Evolutionary conservation across 2,888 invertebrate species (phyloP).

Genomic region (Lepidocyrtinus sp.): DNA sequence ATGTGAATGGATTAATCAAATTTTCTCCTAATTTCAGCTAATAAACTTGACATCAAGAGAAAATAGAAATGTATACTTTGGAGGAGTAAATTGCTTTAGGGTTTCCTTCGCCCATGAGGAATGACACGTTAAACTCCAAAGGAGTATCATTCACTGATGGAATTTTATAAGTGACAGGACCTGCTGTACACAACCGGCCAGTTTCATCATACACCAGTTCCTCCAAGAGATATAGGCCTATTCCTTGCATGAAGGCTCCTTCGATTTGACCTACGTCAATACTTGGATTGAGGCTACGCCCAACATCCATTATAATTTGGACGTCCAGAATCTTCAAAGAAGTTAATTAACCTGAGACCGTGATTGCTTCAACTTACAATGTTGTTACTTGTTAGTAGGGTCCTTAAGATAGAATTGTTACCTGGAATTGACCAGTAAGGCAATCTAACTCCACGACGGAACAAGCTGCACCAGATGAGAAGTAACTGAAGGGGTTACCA

Average conservation of each 20-base stretch:
- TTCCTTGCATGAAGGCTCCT: conserved; percentile 95
- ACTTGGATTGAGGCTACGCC: conserved; percentile 94
- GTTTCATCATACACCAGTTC: conserved; percentile 89
- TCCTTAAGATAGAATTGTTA: conserved; percentile 31
- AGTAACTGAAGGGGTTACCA: conserved; percentile 81
- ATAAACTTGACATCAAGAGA: not conserved
- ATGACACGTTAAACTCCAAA: conserved; percentile 89
- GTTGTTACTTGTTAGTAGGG: not conserved
- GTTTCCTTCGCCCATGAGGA: conserved; percentile 90
- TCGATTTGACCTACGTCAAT: conserved; percentile 89
- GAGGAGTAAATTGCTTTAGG: conserved; percentile 94
- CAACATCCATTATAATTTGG: conserved; percentile 98
- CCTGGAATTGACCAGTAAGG: conserved; percentile 91
- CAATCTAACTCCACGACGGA: conserved; percentile 95
- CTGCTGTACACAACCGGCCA: conserved; percentile 86
- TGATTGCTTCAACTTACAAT: not conserved
- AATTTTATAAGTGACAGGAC: conserved; percentile 94
- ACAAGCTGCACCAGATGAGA: conserved; percentile 87
- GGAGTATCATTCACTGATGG: conserved; percentile 95
- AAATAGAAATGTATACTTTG: conserved; percentile 78
- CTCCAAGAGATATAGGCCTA: conserved; percentile 92
- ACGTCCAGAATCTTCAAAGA: conserved; percentile 79
- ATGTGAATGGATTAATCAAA: too few relatives aligned
- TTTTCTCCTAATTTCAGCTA: not conserved
- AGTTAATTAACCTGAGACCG: not conserved